Percentiles rank a stretch among this genome's conserved stretches.
Evolutionary conservation across 2,888 invertebrate species (phyloP).

Genomic region (Eurois occulta): DNA sequence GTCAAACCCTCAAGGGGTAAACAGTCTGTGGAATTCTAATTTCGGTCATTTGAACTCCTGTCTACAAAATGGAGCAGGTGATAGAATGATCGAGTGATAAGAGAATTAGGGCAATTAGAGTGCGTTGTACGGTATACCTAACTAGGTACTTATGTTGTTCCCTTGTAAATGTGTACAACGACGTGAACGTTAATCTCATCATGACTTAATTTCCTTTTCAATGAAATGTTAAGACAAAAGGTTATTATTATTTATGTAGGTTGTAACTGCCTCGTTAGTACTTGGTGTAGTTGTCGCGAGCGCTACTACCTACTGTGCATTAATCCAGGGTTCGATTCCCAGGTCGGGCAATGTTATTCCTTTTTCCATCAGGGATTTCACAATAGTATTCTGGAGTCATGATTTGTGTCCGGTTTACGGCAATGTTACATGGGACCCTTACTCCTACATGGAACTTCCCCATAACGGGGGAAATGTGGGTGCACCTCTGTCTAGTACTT

Average conservation of each 20-base stretch:
- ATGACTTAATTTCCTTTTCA: slow-evolving; percentile 30
- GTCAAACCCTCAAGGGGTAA: background rate
- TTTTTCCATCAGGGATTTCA: background rate
- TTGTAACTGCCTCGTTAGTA: background rate
- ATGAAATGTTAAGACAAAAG: background rate
- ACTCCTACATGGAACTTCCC: background rate
- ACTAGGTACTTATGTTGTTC: background rate
- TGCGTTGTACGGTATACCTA: background rate
- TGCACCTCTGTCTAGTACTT: background rate
- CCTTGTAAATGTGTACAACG: background rate
- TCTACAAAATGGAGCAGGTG: background rate
- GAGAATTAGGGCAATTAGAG: slow-evolving; percentile 3
- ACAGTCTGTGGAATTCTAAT: background rate
- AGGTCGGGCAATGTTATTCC: background rate
- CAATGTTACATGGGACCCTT: background rate
- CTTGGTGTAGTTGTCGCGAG: background rate
- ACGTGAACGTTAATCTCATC: slow-evolving; percentile 1
- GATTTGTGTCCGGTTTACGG: background rate
- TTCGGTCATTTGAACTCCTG: background rate
- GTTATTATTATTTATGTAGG: background rate
- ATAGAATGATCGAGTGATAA: background rate
- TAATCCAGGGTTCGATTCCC: background rate
- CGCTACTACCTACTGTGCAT: background rate
- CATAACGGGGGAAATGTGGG: background rate
- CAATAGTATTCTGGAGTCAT: background rate